Base-by-base conservation (phyloP, 1,140 invertebrate species). In the Penaeus indicus region DNA sequence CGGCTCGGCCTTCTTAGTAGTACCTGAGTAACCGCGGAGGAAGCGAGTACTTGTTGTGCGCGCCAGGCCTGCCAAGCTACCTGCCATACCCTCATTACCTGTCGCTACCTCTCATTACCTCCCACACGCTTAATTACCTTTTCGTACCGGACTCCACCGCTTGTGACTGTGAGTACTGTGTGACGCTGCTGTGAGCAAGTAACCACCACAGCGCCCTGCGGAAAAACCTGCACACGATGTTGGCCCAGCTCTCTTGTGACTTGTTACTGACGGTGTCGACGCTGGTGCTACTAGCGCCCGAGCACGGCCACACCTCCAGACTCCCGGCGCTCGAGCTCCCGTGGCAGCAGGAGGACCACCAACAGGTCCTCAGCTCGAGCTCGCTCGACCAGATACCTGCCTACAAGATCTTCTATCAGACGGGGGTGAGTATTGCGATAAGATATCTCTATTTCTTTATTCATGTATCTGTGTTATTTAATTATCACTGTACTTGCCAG, bases 11-110 rank as follows among this genome's bases (percentile, higher is more conserved):
- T 42, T 8, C 79, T 81, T 81, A 81, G 79, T 81, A 81, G 79
- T 81, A 81, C 79, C 79, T 81, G 79, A 81, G 47, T 61, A 81
- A 81, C 32, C 60, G 62, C 21, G 60, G 60, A 81, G 79, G 60
- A 25, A 54, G 79, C 10, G 19, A n/a, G 32, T 16, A 19, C 8
- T 22, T 25, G 42, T 16, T 18, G 54, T 16, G 27, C 32, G 42
- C 32, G 27, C 22, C 13, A 21, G 5, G 38, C 38, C 38, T 42
- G 38, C 54, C 79, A 27, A 42, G 47, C 47, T 61, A 16, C 47
- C 10, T n/a, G 79, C 79, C 47, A 81, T 13, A 61, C 79, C 27
- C 77, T 4, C 54, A 42, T 42, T 42, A 42, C 38, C 38, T 42
- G 38, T 42, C 38, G 60, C 54, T 22, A 81, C 25, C 22, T 62